Base-by-base conservation (phyloP, 53 echinoderm and acorn worm genomes). In the Echinarachnius parma region DNA sequence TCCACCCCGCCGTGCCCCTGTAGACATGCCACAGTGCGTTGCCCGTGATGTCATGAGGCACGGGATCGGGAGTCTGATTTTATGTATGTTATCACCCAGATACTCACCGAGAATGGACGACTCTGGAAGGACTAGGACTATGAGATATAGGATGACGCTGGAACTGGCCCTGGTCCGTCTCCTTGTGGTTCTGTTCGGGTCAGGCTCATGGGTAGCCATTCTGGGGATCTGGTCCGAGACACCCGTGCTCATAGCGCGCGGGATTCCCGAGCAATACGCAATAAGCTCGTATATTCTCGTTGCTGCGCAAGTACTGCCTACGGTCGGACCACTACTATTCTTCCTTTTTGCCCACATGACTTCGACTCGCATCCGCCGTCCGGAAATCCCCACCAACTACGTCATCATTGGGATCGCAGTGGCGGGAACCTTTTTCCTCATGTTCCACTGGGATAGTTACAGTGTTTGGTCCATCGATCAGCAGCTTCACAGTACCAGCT, bases 371-470 rank as follows among this genome's bases (percentile, higher is more conserved):
- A 59, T 75, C 4, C 67, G 62, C 45, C 81, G 68, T n/a, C 81
- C 87, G 13, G 98, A 98, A 53, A 82, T 85, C 16, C 82, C 85
- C 9, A 42, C 68, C n/a, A 86, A 83, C 16, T 98, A 83, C 60
- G 24, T 83, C 48, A 77, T 92, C 25, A 82, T 84, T 31, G 31
- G 54, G 4, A 21, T 74, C 1, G 91, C 83, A 25, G 61, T 75
- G 21, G 36, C 80, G 1, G 77, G 76, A 2, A 66, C 84, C 20
- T 46, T 98, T 25, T 44, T 98, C 30, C 27, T 98, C 48, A 70
- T 85, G 29, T 92, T 98, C 68, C 88, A 77, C 75, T 98, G 98
- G 98, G 92, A 98, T 31, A 53, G 60, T 0, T 69, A 31, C 54
- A 72, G 86, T 0, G 34, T 81, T 13, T 87, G 87, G 94, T 60